Conservation (phyloP, 2,113 vertebrate genomes). For the Neodon shergylaensis region DNA sequence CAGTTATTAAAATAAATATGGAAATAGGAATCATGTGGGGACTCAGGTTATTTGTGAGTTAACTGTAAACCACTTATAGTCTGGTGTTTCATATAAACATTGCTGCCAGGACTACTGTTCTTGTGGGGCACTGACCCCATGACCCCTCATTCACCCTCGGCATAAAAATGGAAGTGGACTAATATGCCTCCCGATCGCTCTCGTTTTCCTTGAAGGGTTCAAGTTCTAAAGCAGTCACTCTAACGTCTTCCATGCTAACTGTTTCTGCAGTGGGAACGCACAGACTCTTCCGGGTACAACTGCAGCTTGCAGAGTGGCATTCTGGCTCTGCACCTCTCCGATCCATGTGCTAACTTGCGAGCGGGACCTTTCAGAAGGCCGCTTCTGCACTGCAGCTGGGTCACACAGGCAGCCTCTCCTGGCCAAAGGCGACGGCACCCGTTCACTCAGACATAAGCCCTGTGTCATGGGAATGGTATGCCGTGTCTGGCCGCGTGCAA, state of each 20-base stretch:
- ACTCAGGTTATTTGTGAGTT: constrained; percentile 63
- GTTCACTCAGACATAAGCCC: not conserved
- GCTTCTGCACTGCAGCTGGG: not conserved
- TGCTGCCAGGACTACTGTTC: constrained; percentile 54
- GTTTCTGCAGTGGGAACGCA: constrained; percentile 14
- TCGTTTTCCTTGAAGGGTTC: constrained; percentile 40
- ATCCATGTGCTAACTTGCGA: not conserved
- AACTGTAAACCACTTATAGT: constrained; percentile 46
- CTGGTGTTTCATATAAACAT: constrained; percentile 58
- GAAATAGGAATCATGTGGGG: constrained; percentile 65
- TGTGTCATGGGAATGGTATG: not conserved
- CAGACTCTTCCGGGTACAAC: not conserved
- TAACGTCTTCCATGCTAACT: not conserved
- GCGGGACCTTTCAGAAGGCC: not conserved
- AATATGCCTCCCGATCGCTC: not conserved
- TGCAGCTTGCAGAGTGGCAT: not conserved
- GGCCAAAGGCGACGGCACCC: not conserved
- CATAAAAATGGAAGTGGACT: constrained; percentile 39
- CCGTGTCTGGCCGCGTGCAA: not conserved
- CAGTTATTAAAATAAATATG: constrained; percentile 75
- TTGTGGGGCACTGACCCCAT: not conserved
- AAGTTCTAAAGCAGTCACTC: not conserved
- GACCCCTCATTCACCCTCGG: constrained; percentile 38
- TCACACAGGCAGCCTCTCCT: not conserved
- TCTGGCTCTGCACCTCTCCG: not conserved